phyloP scores from a whole-genome alignment of 2,797 vertebrate species.

The Sardinella longiceps region DNA sequence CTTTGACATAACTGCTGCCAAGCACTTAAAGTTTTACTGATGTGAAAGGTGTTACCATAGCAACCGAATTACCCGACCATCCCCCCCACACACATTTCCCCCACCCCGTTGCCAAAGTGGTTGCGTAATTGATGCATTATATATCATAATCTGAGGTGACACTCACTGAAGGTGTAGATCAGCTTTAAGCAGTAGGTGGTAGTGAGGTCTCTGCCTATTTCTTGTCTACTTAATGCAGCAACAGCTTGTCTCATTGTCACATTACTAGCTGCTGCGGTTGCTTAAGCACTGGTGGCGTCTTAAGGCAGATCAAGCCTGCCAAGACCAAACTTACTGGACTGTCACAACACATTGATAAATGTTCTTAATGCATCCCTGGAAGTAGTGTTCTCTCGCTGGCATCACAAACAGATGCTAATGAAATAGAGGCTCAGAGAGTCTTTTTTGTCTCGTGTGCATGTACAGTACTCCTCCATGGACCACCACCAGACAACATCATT shows the following conservation, averaged over 20 bases:
- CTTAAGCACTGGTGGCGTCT: background rate
- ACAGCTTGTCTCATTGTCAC: background rate
- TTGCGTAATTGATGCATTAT: conserved; percentile 74
- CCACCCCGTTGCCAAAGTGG: conserved; percentile 18
- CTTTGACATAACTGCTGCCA: conserved; percentile 1
- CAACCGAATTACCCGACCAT: conserved; percentile 61
- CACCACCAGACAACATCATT: background rate
- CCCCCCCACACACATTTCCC: background rate
- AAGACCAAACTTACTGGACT: background rate
- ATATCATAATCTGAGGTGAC: conserved; percentile 73
- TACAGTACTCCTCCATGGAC: too few species aligned
- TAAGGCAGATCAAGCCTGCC: background rate
- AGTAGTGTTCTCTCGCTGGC: background rate
- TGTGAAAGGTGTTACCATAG: conserved; percentile 63
- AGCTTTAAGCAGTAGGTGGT: background rate
- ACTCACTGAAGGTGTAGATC: background rate
- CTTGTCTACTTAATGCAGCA: background rate
- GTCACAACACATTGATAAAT: background rate
- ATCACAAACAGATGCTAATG: background rate
- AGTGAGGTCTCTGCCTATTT: background rate
- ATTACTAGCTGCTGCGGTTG: background rate
- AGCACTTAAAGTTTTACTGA: conserved; percentile 53
- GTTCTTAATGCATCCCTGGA: background rate
- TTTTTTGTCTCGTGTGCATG: too few species aligned
- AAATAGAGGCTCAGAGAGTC: background rate